phyloP scores from a whole-genome alignment of 1,140 invertebrate genomes.

The Littorina saxatilis region DNA sequence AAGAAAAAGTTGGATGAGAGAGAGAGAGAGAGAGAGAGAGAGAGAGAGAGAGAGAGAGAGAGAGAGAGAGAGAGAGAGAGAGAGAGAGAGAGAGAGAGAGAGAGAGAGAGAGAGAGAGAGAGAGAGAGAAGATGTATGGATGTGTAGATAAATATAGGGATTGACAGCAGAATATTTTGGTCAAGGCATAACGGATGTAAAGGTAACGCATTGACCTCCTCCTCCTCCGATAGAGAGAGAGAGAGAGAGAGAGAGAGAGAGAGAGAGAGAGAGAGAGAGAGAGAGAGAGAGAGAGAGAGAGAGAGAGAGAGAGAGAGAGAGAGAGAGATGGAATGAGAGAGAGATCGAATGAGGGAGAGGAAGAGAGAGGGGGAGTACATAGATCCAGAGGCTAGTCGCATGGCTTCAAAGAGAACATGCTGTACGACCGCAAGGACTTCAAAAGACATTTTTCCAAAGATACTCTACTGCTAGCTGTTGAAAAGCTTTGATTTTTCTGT shows the following conservation, averaged over 20 bases:
- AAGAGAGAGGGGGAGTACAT: not conserved
- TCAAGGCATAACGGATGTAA: no score
- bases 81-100: not conserved
- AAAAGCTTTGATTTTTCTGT: no score
- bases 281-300: conserved; percentile 30
- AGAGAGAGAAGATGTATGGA: no score
- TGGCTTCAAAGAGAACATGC: not conserved
- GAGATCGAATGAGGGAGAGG: no score
- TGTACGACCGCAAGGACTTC: not conserved
- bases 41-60: not conserved
- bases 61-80: not conserved
- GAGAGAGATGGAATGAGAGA: no score
- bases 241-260: no score
- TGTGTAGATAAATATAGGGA: no score
- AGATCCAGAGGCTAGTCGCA: not conserved
- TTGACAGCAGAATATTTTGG: no score
- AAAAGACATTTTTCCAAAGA: not conserved
- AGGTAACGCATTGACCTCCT: no score
- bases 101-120: not conserved
- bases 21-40: no score
- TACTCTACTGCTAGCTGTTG: not conserved
- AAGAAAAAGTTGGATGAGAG: no score
- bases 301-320: conserved; percentile 36
- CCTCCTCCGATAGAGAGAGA: no score
- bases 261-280: conserved; percentile 29